Percentiles rank a stretch among this genome's conserved stretches.
These are phyloP conservation scores for Brachionus rubens DNA, from an alignment of 1,140 invertebrate species.

Conservation along the genomic window DNA sequence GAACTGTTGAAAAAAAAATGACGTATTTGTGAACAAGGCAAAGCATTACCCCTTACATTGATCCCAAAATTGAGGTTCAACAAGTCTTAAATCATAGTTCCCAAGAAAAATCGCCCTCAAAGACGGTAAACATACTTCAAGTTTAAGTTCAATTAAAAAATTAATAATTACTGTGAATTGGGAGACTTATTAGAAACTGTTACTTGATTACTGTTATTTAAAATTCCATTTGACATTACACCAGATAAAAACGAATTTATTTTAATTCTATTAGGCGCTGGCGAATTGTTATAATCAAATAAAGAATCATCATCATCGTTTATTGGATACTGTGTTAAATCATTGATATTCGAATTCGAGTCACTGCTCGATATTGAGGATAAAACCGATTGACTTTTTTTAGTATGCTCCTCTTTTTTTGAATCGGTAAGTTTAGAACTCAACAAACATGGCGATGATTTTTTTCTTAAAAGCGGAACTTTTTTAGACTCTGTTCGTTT, in stretches of 20 bases:
- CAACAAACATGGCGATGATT: neutral
- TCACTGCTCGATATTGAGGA: conserved; percentile 7
- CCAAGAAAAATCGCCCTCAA: too few species aligned
- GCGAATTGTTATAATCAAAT: neutral
- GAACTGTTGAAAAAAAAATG: too few species aligned
- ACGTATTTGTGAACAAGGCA: too few species aligned
- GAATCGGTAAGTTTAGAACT: neutral
- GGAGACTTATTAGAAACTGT: conserved; percentile 1
- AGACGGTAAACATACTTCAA: too few species aligned
- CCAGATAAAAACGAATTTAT: conserved; percentile 7
- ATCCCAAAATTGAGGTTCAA: too few species aligned
- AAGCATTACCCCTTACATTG: too few species aligned
- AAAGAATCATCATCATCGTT: conserved; percentile 32
- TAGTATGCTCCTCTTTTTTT: conserved; percentile 6
- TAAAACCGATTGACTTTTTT: conserved; percentile 11
- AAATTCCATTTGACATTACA: neutral
- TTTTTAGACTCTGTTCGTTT: neutral
- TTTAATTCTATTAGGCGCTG: neutral
- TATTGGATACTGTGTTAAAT: conserved; percentile 20
- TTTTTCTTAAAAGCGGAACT: conserved; percentile 10
- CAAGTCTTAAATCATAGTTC: too few species aligned
- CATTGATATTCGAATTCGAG: conserved; percentile 5
- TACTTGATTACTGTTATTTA: neutral
- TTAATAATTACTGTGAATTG: neutral
- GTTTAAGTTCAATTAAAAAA: too few species aligned